Evolutionary conservation across 2,797 vertebrate species (phyloP).

Genomic region (Morelia viridis): DNA sequence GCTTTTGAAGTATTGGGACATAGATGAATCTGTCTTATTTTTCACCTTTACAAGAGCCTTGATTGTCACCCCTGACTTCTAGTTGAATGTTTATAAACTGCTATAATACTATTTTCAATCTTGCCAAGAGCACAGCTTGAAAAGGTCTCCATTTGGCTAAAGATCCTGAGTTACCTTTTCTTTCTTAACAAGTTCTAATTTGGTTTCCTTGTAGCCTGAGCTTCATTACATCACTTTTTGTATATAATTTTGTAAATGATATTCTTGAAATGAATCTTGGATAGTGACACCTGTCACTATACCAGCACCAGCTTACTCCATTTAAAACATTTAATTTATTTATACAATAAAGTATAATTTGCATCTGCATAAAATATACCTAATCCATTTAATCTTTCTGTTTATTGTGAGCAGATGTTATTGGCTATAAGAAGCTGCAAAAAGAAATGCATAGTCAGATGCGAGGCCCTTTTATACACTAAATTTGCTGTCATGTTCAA

Average conservation of each 20-base stretch:
- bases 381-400: background rate
- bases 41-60: constrained; percentile 33
- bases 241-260: background rate
- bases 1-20: constrained; percentile 31
- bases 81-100: background rate
- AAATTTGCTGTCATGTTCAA: background rate
- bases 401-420: background rate
- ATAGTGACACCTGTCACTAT: background rate
- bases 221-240: constrained; percentile 8
- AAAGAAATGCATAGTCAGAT: background rate
- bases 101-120: constrained; percentile 5
- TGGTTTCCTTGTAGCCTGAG: background rate
- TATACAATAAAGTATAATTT: background rate
- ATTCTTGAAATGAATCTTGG: constrained; percentile 21
- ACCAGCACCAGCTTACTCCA: background rate
- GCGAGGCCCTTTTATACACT: background rate
- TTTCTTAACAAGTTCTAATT: constrained; percentile 18
- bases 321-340: background rate
- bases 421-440: background rate
- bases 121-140: constrained; percentile 17
- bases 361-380: background rate
- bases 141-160: background rate
- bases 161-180: constrained; percentile 18
- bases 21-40: constrained; percentile 23
- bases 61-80: background rate